Conservation (phyloP, 2,888 invertebrate species). For the Cloeon dipterum region DNA sequence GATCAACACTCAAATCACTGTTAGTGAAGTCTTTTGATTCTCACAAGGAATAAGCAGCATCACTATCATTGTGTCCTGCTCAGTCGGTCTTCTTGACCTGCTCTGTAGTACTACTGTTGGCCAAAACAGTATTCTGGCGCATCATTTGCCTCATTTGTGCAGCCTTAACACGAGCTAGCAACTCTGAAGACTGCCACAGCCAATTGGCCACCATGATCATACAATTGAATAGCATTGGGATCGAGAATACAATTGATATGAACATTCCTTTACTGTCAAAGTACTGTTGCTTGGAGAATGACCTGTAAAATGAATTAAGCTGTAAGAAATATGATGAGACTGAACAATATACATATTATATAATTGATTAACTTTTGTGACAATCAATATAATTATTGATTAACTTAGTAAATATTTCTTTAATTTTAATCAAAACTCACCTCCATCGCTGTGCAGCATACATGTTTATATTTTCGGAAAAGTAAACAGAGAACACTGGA, state of each 20-base stretch:
- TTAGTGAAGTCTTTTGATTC: too few relatives aligned
- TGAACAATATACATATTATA: background rate
- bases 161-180: constrained; percentile 65
- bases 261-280: constrained; percentile 86
- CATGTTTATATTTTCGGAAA: constrained; percentile 76
- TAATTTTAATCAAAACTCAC: constrained; percentile 14
- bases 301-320: constrained; percentile 16
- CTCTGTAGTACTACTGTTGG: too few relatives aligned
- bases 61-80: too few relatives aligned
- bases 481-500: constrained; percentile 67
- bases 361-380: background rate
- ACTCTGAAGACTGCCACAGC: constrained; percentile 69
- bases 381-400: background rate
- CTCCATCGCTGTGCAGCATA: constrained; percentile 70
- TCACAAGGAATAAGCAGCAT: too few relatives aligned
- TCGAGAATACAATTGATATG: constrained; percentile 83
- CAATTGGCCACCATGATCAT: constrained; percentile 84
- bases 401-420: background rate
- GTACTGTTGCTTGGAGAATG: constrained; percentile 77
- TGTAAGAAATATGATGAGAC: background rate
- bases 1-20: too few relatives aligned
- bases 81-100: too few relatives aligned
- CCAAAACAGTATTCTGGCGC: too few relatives aligned
- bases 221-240: constrained; percentile 76
- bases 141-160: constrained; percentile 52